These are phyloP conservation scores for Tenebrio molitor DNA, from an alignment of 1,140 invertebrate species.

Conservation along the genomic window DNA sequence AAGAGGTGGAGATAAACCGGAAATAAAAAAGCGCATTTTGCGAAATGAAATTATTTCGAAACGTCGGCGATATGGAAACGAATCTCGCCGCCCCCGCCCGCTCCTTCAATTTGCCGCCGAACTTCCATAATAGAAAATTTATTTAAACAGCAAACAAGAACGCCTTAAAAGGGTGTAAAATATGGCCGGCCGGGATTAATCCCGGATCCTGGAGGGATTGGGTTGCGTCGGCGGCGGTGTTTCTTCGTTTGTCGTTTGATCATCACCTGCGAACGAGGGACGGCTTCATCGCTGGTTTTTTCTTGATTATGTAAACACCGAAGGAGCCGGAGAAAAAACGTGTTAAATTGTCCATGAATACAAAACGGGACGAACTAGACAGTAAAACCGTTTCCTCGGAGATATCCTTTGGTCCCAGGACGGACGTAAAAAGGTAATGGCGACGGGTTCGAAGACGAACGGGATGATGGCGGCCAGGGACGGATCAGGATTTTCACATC, in stretches of 20 bases:
- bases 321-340: slow-evolving; percentile 10
- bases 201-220: slow-evolving; percentile 23
- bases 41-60: not conserved
- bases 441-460: slow-evolving; percentile 17
- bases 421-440: slow-evolving; percentile 37
- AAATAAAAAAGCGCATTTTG: not conserved
- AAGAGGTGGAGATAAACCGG: not conserved
- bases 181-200: slow-evolving; percentile 24
- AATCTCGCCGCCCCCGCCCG: not conserved
- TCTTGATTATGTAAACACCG: slow-evolving; percentile 32
- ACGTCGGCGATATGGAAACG: not conserved
- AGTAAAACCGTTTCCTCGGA: slow-evolving; percentile 32
- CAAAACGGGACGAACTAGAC: slow-evolving; percentile 22
- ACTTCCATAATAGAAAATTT: slow-evolving; percentile 21
- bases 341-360: slow-evolving; percentile 40
- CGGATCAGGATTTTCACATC: too few species aligned
- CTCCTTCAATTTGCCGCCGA: not conserved
- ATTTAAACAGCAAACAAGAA: slow-evolving; percentile 35
- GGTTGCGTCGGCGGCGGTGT: not conserved
- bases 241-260: not conserved
- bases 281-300: not conserved
- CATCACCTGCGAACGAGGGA: not conserved
- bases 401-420: slow-evolving; percentile 24
- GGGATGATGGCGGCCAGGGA: not conserved
- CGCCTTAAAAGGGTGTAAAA: slow-evolving; percentile 24